These are phyloP conservation scores for Telmatochromis sp. DNA, from an alignment of 2,113 vertebrate genomes.

Conservation along the genomic window DNA sequence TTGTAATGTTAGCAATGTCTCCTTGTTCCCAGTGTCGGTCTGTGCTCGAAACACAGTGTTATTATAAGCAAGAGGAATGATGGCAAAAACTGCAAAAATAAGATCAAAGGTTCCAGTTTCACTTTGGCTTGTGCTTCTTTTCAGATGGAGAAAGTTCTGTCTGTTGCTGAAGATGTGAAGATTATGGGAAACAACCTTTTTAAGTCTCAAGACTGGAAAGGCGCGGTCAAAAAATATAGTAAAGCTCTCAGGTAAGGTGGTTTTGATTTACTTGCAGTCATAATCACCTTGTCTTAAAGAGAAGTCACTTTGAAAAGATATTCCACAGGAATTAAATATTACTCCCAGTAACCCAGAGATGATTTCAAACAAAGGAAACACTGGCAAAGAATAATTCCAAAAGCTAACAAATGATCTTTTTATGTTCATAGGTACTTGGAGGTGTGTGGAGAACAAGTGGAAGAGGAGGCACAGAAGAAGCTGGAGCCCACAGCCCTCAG, in stretches of 20 bases:
- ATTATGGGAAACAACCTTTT: constrained; percentile 93
- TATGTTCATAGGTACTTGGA: constrained; percentile 80
- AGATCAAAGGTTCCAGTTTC: not conserved
- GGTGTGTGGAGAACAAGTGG: constrained; percentile 69
- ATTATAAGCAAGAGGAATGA: not conserved
- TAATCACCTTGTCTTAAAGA: not conserved
- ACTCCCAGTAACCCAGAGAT: not conserved
- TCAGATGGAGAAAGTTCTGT: constrained; percentile 82
- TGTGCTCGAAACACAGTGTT: not conserved
- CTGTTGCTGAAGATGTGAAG: constrained; percentile 88
- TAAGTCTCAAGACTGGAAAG: constrained; percentile 89
- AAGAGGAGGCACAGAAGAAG: constrained; percentile 61
- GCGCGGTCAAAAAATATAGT: constrained; percentile 85
- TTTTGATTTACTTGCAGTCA: not conserved
- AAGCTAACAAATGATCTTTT: not conserved
- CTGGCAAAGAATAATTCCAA: not conserved
- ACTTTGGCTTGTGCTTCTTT: not conserved
- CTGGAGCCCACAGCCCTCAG: constrained; percentile 80
- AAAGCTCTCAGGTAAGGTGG: constrained; percentile 86
- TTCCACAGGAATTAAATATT: not conserved
- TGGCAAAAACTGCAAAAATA: not conserved
- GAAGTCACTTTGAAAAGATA: not conserved
- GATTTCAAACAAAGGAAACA: not conserved
- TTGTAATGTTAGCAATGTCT: not conserved
- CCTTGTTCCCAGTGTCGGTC: not conserved